These are phyloP conservation scores for Lasioglossum lativentre DNA, from an alignment of 2,888 invertebrate genomes.

Conservation along the genomic window DNA sequence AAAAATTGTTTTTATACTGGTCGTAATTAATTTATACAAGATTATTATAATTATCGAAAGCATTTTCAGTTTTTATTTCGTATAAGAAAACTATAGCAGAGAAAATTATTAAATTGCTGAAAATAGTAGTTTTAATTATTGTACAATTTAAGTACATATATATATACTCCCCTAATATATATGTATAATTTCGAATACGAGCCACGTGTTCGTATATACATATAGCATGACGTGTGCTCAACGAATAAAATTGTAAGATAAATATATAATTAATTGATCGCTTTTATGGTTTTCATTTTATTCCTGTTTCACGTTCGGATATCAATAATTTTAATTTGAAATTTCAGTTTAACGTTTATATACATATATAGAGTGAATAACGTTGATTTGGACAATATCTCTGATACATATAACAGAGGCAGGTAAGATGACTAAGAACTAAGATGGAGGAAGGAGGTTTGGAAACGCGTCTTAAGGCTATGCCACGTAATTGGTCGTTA, in stretches of 20 bases:
- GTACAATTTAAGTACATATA: background rate
- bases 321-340: background rate
- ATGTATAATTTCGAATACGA: background rate
- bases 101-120: background rate
- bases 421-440: too few relatives aligned
- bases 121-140: too few relatives aligned
- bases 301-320: background rate
- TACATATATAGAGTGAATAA: too few relatives aligned
- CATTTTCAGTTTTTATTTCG: background rate
- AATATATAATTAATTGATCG: background rate
- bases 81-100: background rate
- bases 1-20: background rate
- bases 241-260: background rate
- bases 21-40: background rate
- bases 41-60: background rate
- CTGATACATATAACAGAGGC: too few relatives aligned
- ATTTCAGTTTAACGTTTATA: background rate
- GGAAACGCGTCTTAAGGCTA: conserved; percentile 23
- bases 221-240: background rate
- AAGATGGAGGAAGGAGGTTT: background rate
- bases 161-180: background rate
- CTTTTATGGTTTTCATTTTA: background rate
- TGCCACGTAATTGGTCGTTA: conserved; percentile 24
- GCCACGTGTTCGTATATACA: background rate
- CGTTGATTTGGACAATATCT: background rate